These are phyloP conservation scores for Eciton burchellii DNA, from an alignment of 1,140 invertebrate species.

Conservation along the genomic window DNA sequence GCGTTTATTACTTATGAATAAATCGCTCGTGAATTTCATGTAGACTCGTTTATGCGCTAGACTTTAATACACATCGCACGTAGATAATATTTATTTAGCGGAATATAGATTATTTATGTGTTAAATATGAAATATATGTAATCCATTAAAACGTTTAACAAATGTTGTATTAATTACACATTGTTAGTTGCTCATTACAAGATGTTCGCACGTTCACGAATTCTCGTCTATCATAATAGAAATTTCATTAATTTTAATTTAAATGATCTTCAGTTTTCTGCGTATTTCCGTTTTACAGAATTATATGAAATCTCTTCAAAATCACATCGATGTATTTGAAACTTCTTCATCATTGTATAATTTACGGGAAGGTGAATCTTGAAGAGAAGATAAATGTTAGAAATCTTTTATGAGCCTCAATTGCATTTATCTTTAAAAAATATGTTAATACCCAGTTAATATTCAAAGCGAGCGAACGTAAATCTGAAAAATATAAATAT, in stretches of 20 bases:
- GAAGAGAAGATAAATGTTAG: neutral
- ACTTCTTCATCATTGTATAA: neutral
- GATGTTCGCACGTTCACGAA: too few species aligned
- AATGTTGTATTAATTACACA: neutral
- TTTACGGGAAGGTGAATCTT: neutral
- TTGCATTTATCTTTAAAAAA: neutral
- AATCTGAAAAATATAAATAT: slow-evolving; percentile 6
- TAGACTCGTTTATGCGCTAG: neutral
- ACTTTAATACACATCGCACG: slow-evolving; percentile 7
- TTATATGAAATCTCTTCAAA: too few species aligned
- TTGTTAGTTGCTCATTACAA: too few species aligned
- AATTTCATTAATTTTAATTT: too few species aligned
- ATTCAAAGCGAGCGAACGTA: neutral
- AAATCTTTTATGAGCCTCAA: neutral
- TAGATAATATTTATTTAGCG: neutral
- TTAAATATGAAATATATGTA: neutral
- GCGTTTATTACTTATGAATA: slow-evolving; percentile 39
- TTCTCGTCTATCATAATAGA: too few species aligned
- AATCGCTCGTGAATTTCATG: slow-evolving; percentile 33
- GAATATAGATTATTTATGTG: neutral
- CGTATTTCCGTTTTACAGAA: too few species aligned
- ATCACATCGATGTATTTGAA: too few species aligned
- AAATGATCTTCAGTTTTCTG: too few species aligned
- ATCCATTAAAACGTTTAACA: neutral
- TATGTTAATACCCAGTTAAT: neutral